Evolutionary conservation across 2,888 invertebrate genomes (phyloP).

Genomic region (Tineola bisselliella): DNA sequence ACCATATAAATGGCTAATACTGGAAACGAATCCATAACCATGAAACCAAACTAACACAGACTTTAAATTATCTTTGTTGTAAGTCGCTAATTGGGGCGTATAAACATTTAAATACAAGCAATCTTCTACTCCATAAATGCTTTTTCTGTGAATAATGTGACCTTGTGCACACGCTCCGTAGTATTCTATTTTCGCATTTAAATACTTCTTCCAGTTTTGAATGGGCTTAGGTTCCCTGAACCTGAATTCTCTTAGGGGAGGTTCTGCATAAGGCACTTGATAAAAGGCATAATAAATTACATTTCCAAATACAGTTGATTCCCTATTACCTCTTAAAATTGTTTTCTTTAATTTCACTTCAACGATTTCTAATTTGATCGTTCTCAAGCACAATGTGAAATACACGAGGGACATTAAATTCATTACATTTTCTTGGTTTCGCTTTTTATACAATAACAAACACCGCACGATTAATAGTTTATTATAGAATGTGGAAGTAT

Average conservation of each 20-base stretch:
- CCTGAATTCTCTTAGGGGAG: conserved; percentile 40
- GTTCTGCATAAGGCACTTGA: conserved; percentile 47
- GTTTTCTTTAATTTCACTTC: conserved; percentile 42
- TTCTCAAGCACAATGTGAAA: neutral
- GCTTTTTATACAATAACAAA: neutral
- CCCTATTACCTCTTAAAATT: conserved; percentile 31
- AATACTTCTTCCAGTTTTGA: conserved; percentile 55
- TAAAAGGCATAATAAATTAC: conserved; percentile 46
- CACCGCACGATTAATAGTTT: neutral
- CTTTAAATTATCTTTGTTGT: conserved; percentile 24
- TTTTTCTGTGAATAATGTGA: conserved; percentile 49
- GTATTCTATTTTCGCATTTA: conserved; percentile 65
- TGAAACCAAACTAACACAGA: conserved; percentile 54
- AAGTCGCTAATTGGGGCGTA: conserved; percentile 53
- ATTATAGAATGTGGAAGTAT: neutral
- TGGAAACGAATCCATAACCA: conserved; percentile 50
- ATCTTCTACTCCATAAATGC: conserved; percentile 61
- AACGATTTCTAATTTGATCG: conserved; percentile 20
- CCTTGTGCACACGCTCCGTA: conserved; percentile 71
- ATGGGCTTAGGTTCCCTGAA: conserved; percentile 44
- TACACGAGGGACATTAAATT: neutral
- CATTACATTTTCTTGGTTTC: neutral
- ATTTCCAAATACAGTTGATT: conserved; percentile 34
- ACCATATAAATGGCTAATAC: conserved; percentile 54
- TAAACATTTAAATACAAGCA: conserved; percentile 78